These are phyloP conservation scores for Prostheceraeus crozeri DNA, from an alignment of 2,888 invertebrate genomes.

Conservation along the genomic window DNA sequence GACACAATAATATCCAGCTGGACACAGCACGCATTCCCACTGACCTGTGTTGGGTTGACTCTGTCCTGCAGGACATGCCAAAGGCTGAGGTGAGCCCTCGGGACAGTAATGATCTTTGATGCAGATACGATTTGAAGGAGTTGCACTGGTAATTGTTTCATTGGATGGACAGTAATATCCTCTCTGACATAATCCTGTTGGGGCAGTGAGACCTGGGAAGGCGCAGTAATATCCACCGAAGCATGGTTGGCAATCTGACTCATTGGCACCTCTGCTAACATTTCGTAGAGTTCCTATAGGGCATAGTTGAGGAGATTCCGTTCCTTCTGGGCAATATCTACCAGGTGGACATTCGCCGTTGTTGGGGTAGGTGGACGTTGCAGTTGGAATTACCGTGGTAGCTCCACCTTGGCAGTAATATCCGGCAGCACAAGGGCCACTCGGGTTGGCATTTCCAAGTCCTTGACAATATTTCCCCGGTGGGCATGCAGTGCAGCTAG, in stretches of 20 bases:
- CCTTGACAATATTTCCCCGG: conserved; percentile 51
- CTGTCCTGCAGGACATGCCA: conserved; percentile 47
- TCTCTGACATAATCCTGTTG: conserved; percentile 45
- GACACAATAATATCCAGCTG: not conserved
- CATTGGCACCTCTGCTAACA: conserved; percentile 45
- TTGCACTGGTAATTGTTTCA: conserved; percentile 42
- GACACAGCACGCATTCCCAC: not conserved
- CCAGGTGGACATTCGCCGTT: conserved; percentile 50
- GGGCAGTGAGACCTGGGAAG: conserved; percentile 41
- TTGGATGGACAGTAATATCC: conserved; percentile 55
- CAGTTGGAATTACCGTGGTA: conserved; percentile 45
- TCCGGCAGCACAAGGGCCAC: conserved; percentile 50
- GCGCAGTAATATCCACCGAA: conserved; percentile 46
- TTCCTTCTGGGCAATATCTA: conserved; percentile 51
- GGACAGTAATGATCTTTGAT: conserved; percentile 2
- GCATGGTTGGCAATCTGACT: conserved; percentile 45
- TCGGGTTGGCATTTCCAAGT: conserved; percentile 47
- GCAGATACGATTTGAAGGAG: conserved; percentile 42
- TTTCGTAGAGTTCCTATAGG: conserved; percentile 49
- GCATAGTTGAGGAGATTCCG: conserved; percentile 46
- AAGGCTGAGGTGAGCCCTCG: conserved; percentile 44
- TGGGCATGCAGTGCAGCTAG: conserved; percentile 49
- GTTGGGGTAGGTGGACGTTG: conserved; percentile 44
- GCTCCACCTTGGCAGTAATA: conserved; percentile 52
- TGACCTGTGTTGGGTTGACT: conserved; percentile 34